Base-by-base conservation (phyloP, 2,888 invertebrate species). In the Chaitophorus viminalis region DNA sequence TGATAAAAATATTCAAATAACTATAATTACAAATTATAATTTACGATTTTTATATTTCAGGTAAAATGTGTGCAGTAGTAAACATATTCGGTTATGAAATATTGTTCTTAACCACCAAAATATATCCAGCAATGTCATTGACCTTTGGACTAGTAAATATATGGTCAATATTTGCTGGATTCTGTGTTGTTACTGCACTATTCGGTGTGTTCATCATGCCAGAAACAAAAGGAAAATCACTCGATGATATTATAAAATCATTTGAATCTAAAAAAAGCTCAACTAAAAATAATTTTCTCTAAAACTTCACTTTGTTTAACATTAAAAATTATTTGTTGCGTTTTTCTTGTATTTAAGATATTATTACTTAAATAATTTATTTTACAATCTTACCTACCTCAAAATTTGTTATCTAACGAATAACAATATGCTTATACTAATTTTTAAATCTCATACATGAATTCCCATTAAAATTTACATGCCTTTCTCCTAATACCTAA, bases 181-280 rank as follows among this genome's bases (percentile, higher is more conserved):
- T 83, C 54, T 82, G 76, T n/a, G 14, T 77, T 14, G 0, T 88
- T 6, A 70, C 68, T 17, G 78, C 72, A 1, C 29, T 82, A 3
- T 88, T 76, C 29, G 88, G 78, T 4, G 29, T 29, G 8, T 88
- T 82, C 39, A 33, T 83, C n/a, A 54, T 88, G 54, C 88, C 88
- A 18, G 88, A 88, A 83, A 88, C 88, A 6, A 83, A 77, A 77
- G 83, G 70, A 70, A 88, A 78, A 83, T 68, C 88, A 31, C 65
- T 87, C 31, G 74, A 79, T n/a, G 87, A 87, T 65, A 74, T 87
- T 31, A 21, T 78, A 78, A 21, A 14, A 31, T 78, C 54, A 18
- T 78, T 78, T 60, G 78, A 78, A 60, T 33, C 74, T 3, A 33
- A 36, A 8, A 74, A 74, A 4, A 74, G 29, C 9, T 60, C 60